Evolutionary conservation across 1,140 invertebrate genomes (phyloP).

Genomic region (Babylonia areolata): DNA sequence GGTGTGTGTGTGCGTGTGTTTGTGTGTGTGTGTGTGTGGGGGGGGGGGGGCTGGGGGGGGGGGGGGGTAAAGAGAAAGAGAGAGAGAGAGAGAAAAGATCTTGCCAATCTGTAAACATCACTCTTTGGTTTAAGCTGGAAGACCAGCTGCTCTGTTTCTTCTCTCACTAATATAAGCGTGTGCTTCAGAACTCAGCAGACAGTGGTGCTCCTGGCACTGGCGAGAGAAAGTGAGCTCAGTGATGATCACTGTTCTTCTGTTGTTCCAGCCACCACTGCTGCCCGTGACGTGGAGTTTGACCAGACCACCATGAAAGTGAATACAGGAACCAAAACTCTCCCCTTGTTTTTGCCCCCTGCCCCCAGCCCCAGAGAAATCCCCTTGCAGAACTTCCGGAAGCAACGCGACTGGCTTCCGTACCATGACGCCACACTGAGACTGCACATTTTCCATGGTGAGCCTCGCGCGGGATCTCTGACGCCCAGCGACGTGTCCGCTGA

Average conservation of each 20-base stretch:
- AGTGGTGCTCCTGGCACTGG: too few relatives aligned
- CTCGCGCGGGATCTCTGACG: slow-evolving; percentile 70
- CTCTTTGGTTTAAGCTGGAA: too few relatives aligned
- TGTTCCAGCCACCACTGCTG: slow-evolving; percentile 51
- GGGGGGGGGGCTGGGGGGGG: too few relatives aligned
- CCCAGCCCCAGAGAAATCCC: slow-evolving; percentile 65
- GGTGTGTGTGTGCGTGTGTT: too few relatives aligned
- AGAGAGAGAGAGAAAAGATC: too few relatives aligned
- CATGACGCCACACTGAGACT: slow-evolving; percentile 66
- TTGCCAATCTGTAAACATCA: too few relatives aligned
- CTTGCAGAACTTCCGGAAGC: slow-evolving; percentile 52
- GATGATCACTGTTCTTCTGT: background rate
- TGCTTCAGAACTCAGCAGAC: too few relatives aligned
- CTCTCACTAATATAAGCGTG: too few relatives aligned
- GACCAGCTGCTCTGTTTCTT: too few relatives aligned
- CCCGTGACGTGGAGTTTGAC: slow-evolving; percentile 58
- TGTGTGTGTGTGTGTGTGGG: too few relatives aligned
- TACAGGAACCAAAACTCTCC: slow-evolving; percentile 68
- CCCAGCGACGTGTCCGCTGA: slow-evolving; percentile 72
- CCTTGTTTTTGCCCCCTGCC: slow-evolving; percentile 69
- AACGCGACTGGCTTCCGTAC: slow-evolving; percentile 63
- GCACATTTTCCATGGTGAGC: slow-evolving; percentile 69
- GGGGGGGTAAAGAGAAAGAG: too few relatives aligned
- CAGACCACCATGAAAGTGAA: slow-evolving; percentile 64
- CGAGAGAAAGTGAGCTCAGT: too few relatives aligned